Evolutionary conservation across 2,888 invertebrate genomes (phyloP), one percentile per base, ranked within the genome.

Genomic region (Drosophila prostipennis): DNA sequence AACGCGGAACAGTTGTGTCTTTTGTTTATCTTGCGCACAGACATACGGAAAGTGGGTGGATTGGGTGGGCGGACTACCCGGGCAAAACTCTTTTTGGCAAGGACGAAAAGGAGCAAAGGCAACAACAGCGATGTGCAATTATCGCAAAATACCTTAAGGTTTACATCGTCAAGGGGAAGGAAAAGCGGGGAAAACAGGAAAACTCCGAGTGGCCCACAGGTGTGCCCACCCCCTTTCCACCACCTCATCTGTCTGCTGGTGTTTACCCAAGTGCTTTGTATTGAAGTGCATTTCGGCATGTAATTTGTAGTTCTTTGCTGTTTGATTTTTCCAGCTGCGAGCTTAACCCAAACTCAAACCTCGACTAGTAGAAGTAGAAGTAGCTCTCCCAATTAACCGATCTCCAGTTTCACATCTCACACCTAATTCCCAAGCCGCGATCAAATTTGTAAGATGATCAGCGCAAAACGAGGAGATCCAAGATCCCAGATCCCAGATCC

Each of bases 101-200:
- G 65, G 39, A 40, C 16, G 68, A 43, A 16, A 37, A 52, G 68
- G 57, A 46, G 43, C 60, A 42, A 29, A 46, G 8, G 49, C 39
- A 29, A 29, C 83, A 87, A 85, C 83, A 89, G 87, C 89, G 80
- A 89, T 87, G 87, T 89, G 87, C 87, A 87, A 87, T 87, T 89
- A 87, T 87, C 87, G 89, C 89, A 89, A 87, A 71, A 87, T 89
- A 88, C 87, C 89, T 88, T 84, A 82, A 89, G 89, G 89, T 84
- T 84, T 89, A 78, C 83, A 80, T 88, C 86, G 88, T 77, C 89
- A 56, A 74, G 34, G 48, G 13, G 16, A 19, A 13, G 39, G n/a
- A 29, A 8, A 2, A 0, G 10, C 14, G 26, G 7, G 52, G 32
- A 42, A 40, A 54, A n/a, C 26, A n/a, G 59, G 60, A 58, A 58